Conservation (phyloP, 1,140 invertebrate species). For the Drosophila repleta region DNA sequence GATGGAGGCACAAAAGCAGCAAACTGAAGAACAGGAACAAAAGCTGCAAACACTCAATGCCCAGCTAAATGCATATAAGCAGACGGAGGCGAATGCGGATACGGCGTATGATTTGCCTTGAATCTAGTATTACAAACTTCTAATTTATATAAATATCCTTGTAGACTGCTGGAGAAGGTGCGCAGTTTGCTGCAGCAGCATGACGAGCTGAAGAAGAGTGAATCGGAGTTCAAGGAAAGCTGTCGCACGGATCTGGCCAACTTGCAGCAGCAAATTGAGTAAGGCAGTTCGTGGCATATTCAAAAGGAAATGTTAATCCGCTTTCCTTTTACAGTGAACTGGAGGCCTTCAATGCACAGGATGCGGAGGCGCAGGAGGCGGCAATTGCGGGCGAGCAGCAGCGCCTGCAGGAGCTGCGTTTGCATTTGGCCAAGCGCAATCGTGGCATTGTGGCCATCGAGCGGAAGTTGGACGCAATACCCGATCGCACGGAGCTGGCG, state of each 20-base stretch:
- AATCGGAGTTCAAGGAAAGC: slow-evolving; percentile 90
- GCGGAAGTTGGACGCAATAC: slow-evolving; percentile 94
- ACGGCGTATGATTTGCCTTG: slow-evolving; percentile 81
- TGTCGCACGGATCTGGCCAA: slow-evolving; percentile 88
- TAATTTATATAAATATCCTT: background rate
- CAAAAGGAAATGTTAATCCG: background rate
- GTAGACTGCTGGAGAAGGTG: slow-evolving; percentile 87
- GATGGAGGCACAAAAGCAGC: slow-evolving; percentile 83
- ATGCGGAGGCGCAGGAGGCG: slow-evolving; percentile 84
- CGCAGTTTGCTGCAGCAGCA: slow-evolving; percentile 88
- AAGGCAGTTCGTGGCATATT: slow-evolving; percentile 62
- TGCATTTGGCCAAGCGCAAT: slow-evolving; percentile 92
- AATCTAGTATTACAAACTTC: background rate
- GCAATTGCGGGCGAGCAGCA: slow-evolving; percentile 86
- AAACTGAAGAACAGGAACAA: slow-evolving; percentile 60
- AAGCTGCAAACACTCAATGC: slow-evolving; percentile 71
- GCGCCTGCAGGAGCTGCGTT: slow-evolving; percentile 83
- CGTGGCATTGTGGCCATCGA: slow-evolving; percentile 91
- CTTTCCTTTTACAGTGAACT: slow-evolving; percentile 84
- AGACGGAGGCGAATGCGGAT: slow-evolving; percentile 83
- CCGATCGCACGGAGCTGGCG: slow-evolving; percentile 94
- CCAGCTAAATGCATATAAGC: slow-evolving; percentile 84
- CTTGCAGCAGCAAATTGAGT: slow-evolving; percentile 86
- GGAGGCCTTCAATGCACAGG: slow-evolving; percentile 84
- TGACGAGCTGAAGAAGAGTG: slow-evolving; percentile 90